A percentile compares a stretch with the other conserved stretches of the same genome.
Evolutionary conservation across 2,888 invertebrate species (phyloP).

Genomic region (Mechanitis messenoides): DNA sequence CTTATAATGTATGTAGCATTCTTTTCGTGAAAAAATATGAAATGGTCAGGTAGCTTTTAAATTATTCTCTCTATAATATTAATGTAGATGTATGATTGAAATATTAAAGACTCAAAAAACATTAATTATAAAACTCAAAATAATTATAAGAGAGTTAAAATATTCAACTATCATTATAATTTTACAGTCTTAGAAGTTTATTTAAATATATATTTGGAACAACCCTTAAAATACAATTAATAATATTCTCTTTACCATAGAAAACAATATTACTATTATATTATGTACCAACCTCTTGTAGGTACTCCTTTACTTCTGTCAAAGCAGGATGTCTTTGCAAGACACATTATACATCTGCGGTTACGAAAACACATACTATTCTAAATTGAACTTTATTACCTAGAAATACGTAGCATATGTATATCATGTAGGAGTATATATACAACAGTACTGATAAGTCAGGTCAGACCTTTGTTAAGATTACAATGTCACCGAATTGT

Average conservation of each 20-base stretch:
- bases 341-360: constrained; percentile 24
- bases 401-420: constrained; percentile 22
- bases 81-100: too few species aligned
- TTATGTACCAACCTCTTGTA: constrained; percentile 1
- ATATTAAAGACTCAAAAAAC: too few species aligned
- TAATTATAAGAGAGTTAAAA: too few species aligned
- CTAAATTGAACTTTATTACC: constrained; percentile 12
- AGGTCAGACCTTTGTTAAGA: constrained; percentile 66
- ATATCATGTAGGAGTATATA: constrained; percentile 15
- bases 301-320: constrained; percentile 21
- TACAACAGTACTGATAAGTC: constrained; percentile 53
- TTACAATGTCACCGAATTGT: constrained; percentile 61
- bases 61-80: too few species aligned
- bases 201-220: too few species aligned
- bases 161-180: too few species aligned
- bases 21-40: too few species aligned
- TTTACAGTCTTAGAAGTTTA: too few species aligned
- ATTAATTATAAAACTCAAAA: too few species aligned
- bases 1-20: too few species aligned
- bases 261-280: constrained; percentile 4
- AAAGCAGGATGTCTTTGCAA: constrained; percentile 28
- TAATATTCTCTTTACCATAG: constrained; percentile 8
- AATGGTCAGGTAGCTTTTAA: too few species aligned
- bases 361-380: constrained; percentile 5
- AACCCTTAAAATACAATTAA: not conserved